A percentile compares a stretch with the other conserved stretches of the same genome.
phyloP scores from a whole-genome alignment of 2,888 invertebrate genomes.

The Polietes domitor region DNA sequence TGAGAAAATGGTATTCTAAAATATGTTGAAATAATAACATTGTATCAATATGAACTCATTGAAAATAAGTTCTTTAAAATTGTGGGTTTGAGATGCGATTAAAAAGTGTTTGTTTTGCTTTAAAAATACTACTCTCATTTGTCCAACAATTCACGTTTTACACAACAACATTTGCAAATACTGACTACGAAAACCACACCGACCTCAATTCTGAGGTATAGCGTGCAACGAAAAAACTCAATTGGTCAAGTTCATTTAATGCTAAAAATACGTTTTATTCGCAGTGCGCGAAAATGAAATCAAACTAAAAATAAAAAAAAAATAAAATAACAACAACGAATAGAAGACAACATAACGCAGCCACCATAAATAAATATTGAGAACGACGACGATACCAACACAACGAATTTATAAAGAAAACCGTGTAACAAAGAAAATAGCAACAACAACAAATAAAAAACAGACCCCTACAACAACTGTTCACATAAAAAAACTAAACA shows the following conservation, averaged over 20 bases:
- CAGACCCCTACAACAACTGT: neutral
- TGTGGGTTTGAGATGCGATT: too few species aligned
- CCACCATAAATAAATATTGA: constrained; percentile 17
- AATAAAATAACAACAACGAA: constrained; percentile 49
- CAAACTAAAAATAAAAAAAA: constrained; percentile 2
- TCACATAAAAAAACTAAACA: constrained; percentile 14
- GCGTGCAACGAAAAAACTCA: neutral
- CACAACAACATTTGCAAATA: neutral
- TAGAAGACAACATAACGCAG: constrained; percentile 14
- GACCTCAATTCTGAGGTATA: neutral
- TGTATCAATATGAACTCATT: too few species aligned
- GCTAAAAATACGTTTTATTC: constrained; percentile 27
- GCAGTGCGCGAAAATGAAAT: constrained; percentile 16
- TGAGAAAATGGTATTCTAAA: too few species aligned
- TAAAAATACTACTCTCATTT: too few species aligned
- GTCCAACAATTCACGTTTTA: too few species aligned
- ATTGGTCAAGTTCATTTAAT: constrained; percentile 59
- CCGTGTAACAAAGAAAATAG: constrained; percentile 29
- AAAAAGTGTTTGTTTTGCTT: too few species aligned
- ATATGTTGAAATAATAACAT: too few species aligned
- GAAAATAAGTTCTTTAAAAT: too few species aligned
- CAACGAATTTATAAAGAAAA: constrained; percentile 53
- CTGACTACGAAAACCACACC: neutral
- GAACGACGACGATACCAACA: constrained; percentile 25
- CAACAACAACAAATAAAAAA: constrained; percentile 8